phyloP scores from a whole-genome alignment of 1,140 invertebrate species.

The Pinna nobilis region DNA sequence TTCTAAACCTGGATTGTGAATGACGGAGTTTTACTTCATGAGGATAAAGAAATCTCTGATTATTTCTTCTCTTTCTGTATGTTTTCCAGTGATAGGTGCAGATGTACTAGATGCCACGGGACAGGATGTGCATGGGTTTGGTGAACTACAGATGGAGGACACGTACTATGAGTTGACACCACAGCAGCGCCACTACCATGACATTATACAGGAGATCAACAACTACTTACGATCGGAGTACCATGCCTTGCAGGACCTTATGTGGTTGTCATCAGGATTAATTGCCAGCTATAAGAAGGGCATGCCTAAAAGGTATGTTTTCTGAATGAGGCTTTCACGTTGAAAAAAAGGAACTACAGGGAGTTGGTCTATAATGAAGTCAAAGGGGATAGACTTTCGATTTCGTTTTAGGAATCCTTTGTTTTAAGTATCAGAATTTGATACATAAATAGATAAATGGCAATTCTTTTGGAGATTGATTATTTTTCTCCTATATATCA shows the following conservation, averaged over 20 bases:
- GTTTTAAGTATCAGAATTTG: too few species aligned
- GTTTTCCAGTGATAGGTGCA: constrained; percentile 87
- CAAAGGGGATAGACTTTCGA: too few species aligned
- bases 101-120: constrained; percentile 96
- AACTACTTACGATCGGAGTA: constrained; percentile 93
- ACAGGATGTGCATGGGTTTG: constrained; percentile 90
- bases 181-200: constrained; percentile 79
- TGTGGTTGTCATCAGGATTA: constrained; percentile 80
- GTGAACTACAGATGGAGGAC: constrained; percentile 87
- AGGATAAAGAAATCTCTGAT: not conserved
- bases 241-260: constrained; percentile 89
- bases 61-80: not conserved
- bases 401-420: too few species aligned
- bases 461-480: too few species aligned
- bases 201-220: constrained; percentile 88
- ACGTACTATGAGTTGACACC: constrained; percentile 91
- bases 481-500: too few species aligned
- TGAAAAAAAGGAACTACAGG: too few species aligned
- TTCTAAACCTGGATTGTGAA: too few species aligned
- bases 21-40: too few species aligned
- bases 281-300: constrained; percentile 67
- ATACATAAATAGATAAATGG: too few species aligned
- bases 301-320: constrained; percentile 79
- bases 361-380: too few species aligned
- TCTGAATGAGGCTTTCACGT: too few species aligned